Conservation (phyloP, 2,797 vertebrate genomes). For the Coregonus sp. region DNA sequence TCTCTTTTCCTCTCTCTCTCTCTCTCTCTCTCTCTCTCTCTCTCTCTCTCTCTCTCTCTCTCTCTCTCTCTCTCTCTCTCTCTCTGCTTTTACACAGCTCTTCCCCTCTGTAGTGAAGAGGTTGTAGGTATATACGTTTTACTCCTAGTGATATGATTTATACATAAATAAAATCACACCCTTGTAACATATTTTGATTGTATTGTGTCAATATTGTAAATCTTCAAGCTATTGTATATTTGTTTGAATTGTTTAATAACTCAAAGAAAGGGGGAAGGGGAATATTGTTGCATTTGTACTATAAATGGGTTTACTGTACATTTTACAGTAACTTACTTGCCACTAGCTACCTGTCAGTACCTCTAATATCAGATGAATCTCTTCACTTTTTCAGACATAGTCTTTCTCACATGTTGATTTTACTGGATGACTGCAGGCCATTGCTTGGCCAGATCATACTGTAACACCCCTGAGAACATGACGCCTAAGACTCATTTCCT, state of each 20-base stretch:
- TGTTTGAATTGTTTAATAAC: not conserved
- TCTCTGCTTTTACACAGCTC: constrained; percentile 51
- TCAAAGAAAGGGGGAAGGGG: not conserved
- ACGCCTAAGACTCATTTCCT: constrained; percentile 8
- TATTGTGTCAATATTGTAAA: not conserved
- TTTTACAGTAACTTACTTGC: not conserved
- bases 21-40: constrained; percentile 48
- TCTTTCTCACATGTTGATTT: constrained; percentile 4
- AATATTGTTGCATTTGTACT: not conserved
- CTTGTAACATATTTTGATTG: not conserved
- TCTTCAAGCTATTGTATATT: not conserved
- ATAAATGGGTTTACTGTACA: not conserved
- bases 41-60: no score
- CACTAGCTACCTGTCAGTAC: not conserved
- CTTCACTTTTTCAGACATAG: not conserved
- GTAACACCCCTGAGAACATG: not conserved
- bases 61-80: not conserved
- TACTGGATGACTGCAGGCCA: not conserved
- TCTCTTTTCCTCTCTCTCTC: constrained; percentile 27
- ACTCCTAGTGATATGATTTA: not conserved
- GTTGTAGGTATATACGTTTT: constrained; percentile 39
- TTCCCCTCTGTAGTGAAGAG: constrained; percentile 42
- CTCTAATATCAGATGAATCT: not conserved
- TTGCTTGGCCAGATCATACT: not conserved
- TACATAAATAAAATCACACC: constrained; percentile 8